A percentile compares a stretch with the other conserved stretches of the same genome.
phyloP scores from a whole-genome alignment of 2,113 vertebrate genomes.

The Probosciger aterrimus region DNA sequence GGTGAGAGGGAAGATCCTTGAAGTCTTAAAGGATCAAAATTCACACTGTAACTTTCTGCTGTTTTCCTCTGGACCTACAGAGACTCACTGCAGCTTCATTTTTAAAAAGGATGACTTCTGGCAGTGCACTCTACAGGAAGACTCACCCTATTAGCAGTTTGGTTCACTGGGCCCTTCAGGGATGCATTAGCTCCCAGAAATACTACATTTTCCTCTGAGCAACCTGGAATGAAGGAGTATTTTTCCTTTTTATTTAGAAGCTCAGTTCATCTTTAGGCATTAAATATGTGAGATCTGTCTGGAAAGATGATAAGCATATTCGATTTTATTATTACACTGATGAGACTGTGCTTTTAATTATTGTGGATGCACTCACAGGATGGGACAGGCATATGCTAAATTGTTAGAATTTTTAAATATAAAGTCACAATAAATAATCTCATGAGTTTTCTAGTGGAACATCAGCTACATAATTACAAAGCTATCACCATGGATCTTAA shows the following conservation, averaged over 20 bases:
- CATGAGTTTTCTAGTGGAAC: not conserved
- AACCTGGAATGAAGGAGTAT: not conserved
- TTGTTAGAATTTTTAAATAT: not conserved
- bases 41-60: not conserved
- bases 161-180: not conserved
- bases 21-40: not conserved
- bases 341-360: not conserved
- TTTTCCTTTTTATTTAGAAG: conserved; percentile 1
- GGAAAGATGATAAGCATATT: not conserved
- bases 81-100: not conserved
- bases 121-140: not conserved
- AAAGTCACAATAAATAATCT: not conserved
- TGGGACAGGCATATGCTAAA: not conserved
- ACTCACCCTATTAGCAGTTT: not conserved
- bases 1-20: not conserved
- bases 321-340: not conserved
- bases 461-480: not conserved
- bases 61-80: not conserved
- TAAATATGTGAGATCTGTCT: not conserved
- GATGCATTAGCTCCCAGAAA: not conserved
- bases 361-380: not conserved
- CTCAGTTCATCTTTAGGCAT: not conserved
- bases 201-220: not conserved
- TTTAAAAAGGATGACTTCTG: conserved; percentile 8
- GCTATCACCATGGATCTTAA: not conserved